Evolutionary conservation across 2,113 vertebrate genomes (phyloP), one percentile per base, ranked within the genome.

Genomic region (Dolichotis patagonum): DNA sequence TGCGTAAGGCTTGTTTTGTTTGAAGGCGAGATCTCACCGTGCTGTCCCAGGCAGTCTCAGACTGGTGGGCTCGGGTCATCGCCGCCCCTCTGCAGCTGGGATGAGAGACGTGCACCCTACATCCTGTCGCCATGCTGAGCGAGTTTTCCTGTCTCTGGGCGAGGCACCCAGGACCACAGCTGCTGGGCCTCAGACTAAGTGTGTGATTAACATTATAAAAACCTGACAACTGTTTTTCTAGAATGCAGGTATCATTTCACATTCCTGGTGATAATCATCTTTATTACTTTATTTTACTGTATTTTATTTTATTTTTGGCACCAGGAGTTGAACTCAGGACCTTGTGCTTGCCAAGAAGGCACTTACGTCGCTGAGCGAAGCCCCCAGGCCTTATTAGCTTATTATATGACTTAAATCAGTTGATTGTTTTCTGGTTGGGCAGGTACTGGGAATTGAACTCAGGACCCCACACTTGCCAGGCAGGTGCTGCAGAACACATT

Each of bases 121-220:
- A 17, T 32, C 26, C 1, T 4, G 73, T 54, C 13, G 4, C 54
- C 17, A 60, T 58, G 41, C 75, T 56, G 32, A 82, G 46, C 54
- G 78, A 96, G 65, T 14, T 88, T 95, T 94, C 62, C 63, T 93
- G 88, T 93, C 38, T 85, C 52, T 77, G 90, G 41, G 22, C 60
- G 69, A 69, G 52, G 88, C 46, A 73, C 41, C 49, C 62, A 35
- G 77, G 49, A 46, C 5, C 22, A 10, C 4, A 19, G 43, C 54
- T 71, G 13, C 32, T 43, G 43, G 43, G 13, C 71, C 85, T 84
- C 63, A 77, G 9, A n/a, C 7, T 46, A 41, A 56, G 41, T 67
- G 4, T 56, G 12, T 75, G 71, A 58, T 95, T 91, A 77, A 94
- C 46, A 81, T 83, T 56, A 52, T 52, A 75, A 75, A 60, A 49